Percentiles rank a stretch among this genome's conserved stretches.
Evolutionary conservation across 2,797 vertebrate species (phyloP).

Genomic region (Spea hammondii): DNA sequence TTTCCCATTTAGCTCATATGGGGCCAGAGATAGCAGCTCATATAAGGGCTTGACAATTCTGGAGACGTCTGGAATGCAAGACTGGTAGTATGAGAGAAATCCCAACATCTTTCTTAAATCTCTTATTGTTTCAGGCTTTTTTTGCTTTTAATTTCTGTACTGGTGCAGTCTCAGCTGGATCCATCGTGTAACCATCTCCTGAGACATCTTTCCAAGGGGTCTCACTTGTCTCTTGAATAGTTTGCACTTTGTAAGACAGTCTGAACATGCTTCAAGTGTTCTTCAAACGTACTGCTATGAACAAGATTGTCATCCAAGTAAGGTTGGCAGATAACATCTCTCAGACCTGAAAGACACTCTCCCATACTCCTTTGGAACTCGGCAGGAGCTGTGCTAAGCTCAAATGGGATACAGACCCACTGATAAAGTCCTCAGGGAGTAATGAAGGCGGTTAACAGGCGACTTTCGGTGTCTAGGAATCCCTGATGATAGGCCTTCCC

Average conservation of each 20-base stretch:
- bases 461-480: not conserved
- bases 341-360: not conserved
- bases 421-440: slow-evolving; percentile 47
- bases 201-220: not conserved
- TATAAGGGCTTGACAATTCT: too few relatives aligned
- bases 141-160: not conserved
- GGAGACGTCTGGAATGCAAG: too few relatives aligned
- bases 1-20: not conserved
- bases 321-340: not conserved
- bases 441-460: slow-evolving; percentile 31
- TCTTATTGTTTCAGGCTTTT: not conserved
- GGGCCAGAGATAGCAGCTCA: not conserved
- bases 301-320: slow-evolving; percentile 6
- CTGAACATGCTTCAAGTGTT: not conserved
- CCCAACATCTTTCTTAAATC: not conserved
- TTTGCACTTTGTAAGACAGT: not conserved
- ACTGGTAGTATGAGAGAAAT: not conserved
- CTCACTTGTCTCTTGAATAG: slow-evolving; percentile 1
- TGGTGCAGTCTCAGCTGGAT: not conserved
- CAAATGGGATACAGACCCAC: slow-evolving; percentile 49
- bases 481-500: slow-evolving; percentile 11
- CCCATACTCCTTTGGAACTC: slow-evolving; percentile 48
- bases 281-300: not conserved
- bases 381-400: slow-evolving; percentile 43
- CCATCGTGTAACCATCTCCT: not conserved